Percentiles rank a stretch among this genome's conserved stretches.
phyloP scores from a whole-genome alignment of 2,797 vertebrate genomes.

The Eleutherodactylus coqui region DNA sequence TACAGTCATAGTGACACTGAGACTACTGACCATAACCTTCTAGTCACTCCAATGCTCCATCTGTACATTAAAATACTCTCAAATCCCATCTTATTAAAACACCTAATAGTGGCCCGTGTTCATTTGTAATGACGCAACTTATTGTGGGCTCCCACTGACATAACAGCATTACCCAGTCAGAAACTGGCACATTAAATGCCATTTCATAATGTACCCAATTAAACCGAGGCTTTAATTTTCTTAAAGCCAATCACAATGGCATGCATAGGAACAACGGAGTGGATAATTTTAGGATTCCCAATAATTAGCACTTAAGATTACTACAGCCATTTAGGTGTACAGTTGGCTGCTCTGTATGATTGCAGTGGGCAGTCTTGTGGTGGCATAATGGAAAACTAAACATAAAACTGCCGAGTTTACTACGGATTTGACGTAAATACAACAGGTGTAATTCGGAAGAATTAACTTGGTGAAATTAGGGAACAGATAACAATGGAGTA shows the following conservation, averaged over 20 bases:
- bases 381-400: slow-evolving; percentile 35
- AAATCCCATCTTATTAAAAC: slow-evolving; percentile 27
- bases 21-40: slow-evolving; percentile 48
- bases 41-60: slow-evolving; percentile 10
- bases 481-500: too few species aligned
- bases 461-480: neutral
- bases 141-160: slow-evolving; percentile 36
- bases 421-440: neutral
- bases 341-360: slow-evolving; percentile 35
- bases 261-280: slow-evolving; percentile 33
- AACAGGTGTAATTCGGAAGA: neutral
- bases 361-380: slow-evolving; percentile 22
- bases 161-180: slow-evolving; percentile 37
- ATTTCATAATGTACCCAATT: slow-evolving; percentile 52
- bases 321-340: slow-evolving; percentile 35
- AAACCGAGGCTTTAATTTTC: slow-evolving; percentile 51
- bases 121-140: slow-evolving; percentile 37
- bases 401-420: slow-evolving; percentile 5
- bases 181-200: neutral
- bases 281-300: slow-evolving; percentile 37
- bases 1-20: slow-evolving; percentile 4
- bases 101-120: slow-evolving; percentile 29
- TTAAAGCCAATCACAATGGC: slow-evolving; percentile 31
- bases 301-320: slow-evolving; percentile 49
- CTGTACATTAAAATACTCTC: slow-evolving; percentile 19